Conservation (phyloP, 2,113 vertebrate genomes). For the Gorsachius goisagi region DNA sequence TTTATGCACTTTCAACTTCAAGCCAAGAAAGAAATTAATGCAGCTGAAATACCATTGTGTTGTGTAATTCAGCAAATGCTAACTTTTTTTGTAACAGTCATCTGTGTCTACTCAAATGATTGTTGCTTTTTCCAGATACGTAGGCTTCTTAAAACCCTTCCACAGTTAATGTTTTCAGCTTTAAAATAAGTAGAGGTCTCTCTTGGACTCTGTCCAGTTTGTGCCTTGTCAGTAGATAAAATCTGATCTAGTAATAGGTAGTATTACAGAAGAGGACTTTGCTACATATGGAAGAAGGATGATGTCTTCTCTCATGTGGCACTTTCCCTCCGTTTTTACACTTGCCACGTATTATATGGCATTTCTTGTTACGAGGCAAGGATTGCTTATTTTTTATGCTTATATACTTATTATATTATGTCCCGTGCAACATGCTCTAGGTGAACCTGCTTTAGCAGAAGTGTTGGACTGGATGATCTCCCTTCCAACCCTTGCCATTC, state of each 20-base stretch:
- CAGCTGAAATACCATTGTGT: constrained; percentile 14
- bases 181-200: background rate
- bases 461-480: too few relatives aligned
- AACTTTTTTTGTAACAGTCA: background rate
- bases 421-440: too few relatives aligned
- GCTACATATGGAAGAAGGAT: background rate
- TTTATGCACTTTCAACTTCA: background rate
- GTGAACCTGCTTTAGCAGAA: too few relatives aligned
- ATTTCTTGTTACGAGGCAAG: background rate
- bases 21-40: constrained; percentile 32
- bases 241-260: background rate
- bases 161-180: background rate
- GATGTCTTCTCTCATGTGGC: background rate
- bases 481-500: too few relatives aligned
- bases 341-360: background rate
- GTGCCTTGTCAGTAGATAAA: background rate
- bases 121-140: background rate
- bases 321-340: background rate
- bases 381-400: background rate
- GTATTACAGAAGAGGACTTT: background rate
- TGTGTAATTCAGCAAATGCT: background rate
- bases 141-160: background rate
- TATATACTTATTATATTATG: too few relatives aligned
- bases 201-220: background rate
- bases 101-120: background rate